phyloP scores from a whole-genome alignment of 2,797 vertebrate species.

The Ciconia nigra region DNA sequence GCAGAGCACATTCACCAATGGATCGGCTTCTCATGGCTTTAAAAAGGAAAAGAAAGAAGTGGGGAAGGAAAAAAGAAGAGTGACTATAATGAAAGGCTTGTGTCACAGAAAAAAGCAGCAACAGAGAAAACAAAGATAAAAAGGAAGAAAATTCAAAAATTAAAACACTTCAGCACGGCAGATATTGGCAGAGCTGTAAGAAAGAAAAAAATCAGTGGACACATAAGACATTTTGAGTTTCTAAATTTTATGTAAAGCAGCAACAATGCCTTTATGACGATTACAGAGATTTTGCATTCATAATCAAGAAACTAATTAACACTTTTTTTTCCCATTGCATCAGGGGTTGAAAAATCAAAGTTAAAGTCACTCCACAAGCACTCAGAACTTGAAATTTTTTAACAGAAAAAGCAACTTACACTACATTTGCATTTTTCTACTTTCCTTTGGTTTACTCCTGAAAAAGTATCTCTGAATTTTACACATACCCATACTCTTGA shows the following conservation, averaged over 20 bases:
- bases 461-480: neutral
- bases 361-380: constrained; percentile 14
- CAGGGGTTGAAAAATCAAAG: constrained; percentile 63
- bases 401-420: neutral
- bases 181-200: constrained; percentile 81
- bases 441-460: neutral
- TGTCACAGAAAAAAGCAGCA: constrained; percentile 84
- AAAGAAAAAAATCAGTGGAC: constrained; percentile 77
- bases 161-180: constrained; percentile 82
- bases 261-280: constrained; percentile 61
- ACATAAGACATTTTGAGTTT: constrained; percentile 68
- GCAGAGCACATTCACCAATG: constrained; percentile 99
- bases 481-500: neutral
- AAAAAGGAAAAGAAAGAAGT: constrained; percentile 85
- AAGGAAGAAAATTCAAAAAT: constrained; percentile 80
- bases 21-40: constrained; percentile 99
- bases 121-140: constrained; percentile 84
- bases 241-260: constrained; percentile 73
- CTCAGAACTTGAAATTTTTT: neutral
- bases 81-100: constrained; percentile 82
- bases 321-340: constrained; percentile 56
- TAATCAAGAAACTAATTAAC: constrained; percentile 56
- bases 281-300: constrained; percentile 61
- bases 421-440: neutral
- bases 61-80: constrained; percentile 81